Base-by-base conservation (phyloP, 1,140 invertebrate species). In the Palaemon carinicauda region DNA sequence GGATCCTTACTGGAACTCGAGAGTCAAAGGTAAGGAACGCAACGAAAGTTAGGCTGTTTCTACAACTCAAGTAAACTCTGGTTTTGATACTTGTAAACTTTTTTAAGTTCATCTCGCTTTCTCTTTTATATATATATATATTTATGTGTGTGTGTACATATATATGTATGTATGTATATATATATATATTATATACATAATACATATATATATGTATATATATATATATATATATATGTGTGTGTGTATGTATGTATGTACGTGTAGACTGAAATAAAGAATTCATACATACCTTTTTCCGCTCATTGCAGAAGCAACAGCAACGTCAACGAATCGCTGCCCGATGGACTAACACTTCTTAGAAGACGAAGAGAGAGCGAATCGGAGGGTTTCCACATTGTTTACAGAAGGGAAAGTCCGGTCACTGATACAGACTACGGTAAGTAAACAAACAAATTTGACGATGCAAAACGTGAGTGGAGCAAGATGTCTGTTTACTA, bases 381-480 rank as follows among this genome's bases (percentile, higher is more conserved):
- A n/a, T 73, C 84, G 24, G 77, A 86, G 29, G 84, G 83, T 41
- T 80, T 80, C 77, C 83, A 86, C 56, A 54, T 86, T 77, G 83
- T 86, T n/a, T 86, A 80, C 83, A 69, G 31, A 41, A 79, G 75
- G 41, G 65, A 51, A 12, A 33, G 19, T 27, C 83, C 77, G 21
- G 41, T 24, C 21, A 17, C 71, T 19, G 77, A 86, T 17, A 86
- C 54, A 53, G 83, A 86, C 83, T 86, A 86, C 54, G 83, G 83
- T 86, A 73, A 78, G 83, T 78, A 24, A 19, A 1, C 33, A 29
- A 24, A 3, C 3, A 12, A 12, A 5, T 31, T 24, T 73, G 12
- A 41, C 41, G 41, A 12, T 41, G 12, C 41, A 41, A 41, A 41
- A 41, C 41, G 7, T 41, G 0, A 3, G 1, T 41, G 3, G 41